A percentile compares a stretch with the other conserved stretches of the same genome.
Conservation (phyloP, 2,888 invertebrate species). For the Scaptomyza parva region DNA sequence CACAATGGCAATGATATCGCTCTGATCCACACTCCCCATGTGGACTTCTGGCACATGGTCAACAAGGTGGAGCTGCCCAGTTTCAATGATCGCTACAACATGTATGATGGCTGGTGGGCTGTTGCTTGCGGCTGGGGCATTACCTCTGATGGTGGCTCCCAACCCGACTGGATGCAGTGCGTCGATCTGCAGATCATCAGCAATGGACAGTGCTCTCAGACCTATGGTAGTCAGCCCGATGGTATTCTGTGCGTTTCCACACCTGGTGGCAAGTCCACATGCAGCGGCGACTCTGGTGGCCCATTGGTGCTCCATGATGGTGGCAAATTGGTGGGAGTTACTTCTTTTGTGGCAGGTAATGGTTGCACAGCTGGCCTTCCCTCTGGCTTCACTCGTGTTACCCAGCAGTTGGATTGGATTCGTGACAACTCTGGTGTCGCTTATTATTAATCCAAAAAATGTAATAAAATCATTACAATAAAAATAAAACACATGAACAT, state of each 20-base stretch:
- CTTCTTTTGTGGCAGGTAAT: slow-evolving; percentile 49
- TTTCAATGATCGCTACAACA: slow-evolving; percentile 53
- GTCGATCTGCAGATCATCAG: slow-evolving; percentile 79
- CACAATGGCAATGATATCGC: slow-evolving; percentile 69
- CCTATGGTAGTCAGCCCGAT: slow-evolving; percentile 74
- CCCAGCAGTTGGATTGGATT: slow-evolving; percentile 67
- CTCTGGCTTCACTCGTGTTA: slow-evolving; percentile 58
- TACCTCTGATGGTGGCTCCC: slow-evolving; percentile 53
- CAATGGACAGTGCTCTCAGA: slow-evolving; percentile 82
- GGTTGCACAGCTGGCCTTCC: slow-evolving; percentile 58
- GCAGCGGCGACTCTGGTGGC: slow-evolving; percentile 68
- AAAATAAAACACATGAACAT: not conserved
- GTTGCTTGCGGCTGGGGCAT: slow-evolving; percentile 85
- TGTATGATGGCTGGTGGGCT: slow-evolving; percentile 69
- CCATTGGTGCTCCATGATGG: slow-evolving; percentile 62
- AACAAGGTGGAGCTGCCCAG: slow-evolving; percentile 58
- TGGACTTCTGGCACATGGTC: slow-evolving; percentile 45
- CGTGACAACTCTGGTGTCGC: slow-evolving; percentile 56
- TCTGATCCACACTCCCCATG: slow-evolving; percentile 66
- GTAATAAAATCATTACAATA: not conserved
- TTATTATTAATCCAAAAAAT: slow-evolving; percentile 39
- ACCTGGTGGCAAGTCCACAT: slow-evolving; percentile 51
- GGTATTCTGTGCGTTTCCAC: slow-evolving; percentile 50
- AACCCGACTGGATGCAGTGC: slow-evolving; percentile 78
- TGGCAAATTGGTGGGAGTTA: slow-evolving; percentile 58